phyloP scores from a whole-genome alignment of 2,113 vertebrate species.

The Thomomys bottae region DNA sequence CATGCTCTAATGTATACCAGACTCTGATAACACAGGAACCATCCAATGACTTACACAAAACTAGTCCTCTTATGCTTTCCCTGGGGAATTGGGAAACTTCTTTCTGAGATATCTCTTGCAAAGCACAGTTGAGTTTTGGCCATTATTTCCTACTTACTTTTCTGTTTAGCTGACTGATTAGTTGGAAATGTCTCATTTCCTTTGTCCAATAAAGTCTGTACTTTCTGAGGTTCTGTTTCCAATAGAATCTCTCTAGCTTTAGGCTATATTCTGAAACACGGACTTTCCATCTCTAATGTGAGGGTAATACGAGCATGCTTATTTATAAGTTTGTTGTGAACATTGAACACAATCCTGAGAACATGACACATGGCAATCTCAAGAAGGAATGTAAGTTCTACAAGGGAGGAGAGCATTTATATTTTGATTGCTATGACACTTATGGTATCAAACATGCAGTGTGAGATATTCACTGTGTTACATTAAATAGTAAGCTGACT shows the following conservation, averaged over 20 bases:
- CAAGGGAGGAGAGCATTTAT: neutral
- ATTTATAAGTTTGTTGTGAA: too few species aligned
- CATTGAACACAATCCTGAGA: neutral
- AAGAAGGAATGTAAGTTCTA: neutral
- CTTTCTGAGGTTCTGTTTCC: neutral
- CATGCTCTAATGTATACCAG: neutral
- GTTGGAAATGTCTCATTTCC: neutral
- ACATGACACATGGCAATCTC: neutral
- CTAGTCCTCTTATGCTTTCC: neutral
- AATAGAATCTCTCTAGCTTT: neutral
- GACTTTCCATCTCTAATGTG: neutral
- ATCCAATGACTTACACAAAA: neutral
- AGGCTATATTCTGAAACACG: neutral
- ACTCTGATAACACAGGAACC: neutral
- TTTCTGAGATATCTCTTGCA: neutral
- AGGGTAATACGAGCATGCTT: neutral
- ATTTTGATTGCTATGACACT: conserved; percentile 1
- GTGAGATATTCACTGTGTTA: neutral
- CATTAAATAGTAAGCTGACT: neutral
- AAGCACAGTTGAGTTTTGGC: neutral
- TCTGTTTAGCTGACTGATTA: neutral
- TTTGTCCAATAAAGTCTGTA: neutral
- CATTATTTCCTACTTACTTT: neutral
- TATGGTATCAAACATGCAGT: neutral
- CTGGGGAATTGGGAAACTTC: neutral